These are phyloP conservation scores for Drosophila infuscata DNA, from an alignment of 2,888 invertebrate genomes.

Conservation along the genomic window DNA sequence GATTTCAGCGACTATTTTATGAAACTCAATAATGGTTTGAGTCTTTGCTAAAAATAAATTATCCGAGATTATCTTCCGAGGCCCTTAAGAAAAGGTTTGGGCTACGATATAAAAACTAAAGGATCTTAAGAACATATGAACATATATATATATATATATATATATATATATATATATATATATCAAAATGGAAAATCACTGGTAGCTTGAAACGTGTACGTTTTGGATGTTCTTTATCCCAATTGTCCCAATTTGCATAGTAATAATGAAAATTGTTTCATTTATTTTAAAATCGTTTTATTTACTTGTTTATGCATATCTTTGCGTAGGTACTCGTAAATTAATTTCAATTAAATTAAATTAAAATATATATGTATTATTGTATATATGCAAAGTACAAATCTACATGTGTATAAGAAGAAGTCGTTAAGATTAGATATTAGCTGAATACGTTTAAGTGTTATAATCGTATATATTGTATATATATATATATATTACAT, in stretches of 20 bases:
- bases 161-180: no score
- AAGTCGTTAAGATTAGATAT: conserved; percentile 37
- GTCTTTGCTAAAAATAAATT: conserved; percentile 8
- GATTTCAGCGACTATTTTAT: background rate
- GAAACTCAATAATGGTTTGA: background rate
- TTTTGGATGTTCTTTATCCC: background rate
- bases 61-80: background rate
- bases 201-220: background rate
- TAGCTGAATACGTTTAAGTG: conserved; percentile 37
- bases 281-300: conserved; percentile 64
- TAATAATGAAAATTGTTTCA: background rate
- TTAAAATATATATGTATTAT: conserved; percentile 36
- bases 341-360: conserved; percentile 61
- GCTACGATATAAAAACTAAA: background rate
- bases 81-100: background rate
- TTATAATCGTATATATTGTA: conserved; percentile 23
- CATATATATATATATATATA: no score
- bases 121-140: fast-evolving
- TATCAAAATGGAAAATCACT: background rate
- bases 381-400: conserved; percentile 41
- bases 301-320: conserved; percentile 57
- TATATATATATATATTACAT: conserved; percentile 54
- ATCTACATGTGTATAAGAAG: conserved; percentile 44
- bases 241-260: background rate
- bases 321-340: conserved; percentile 61